A percentile compares a stretch with the other conserved stretches of the same genome.
These are phyloP conservation scores for Poecile atricapillus DNA, from an alignment of 2,113 vertebrate genomes.

Conservation along the genomic window DNA sequence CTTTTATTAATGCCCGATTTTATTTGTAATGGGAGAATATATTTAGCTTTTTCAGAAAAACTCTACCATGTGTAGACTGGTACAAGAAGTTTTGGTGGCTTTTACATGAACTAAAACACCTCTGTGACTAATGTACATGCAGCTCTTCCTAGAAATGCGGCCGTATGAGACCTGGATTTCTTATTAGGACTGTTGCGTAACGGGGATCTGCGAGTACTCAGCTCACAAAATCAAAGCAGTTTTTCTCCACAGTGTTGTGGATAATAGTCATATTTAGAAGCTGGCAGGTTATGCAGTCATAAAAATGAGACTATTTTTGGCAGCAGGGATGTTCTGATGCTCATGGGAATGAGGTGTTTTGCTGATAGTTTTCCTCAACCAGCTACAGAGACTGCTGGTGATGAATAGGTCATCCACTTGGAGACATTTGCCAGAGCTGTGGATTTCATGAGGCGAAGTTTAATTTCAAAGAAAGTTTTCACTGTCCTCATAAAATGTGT, in stretches of 20 bases:
- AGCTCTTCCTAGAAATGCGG: neutral
- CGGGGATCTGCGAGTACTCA: neutral
- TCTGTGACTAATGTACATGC: neutral
- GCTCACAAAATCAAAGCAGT: conserved; percentile 9
- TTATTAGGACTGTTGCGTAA: neutral
- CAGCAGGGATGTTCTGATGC: neutral
- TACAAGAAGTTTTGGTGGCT: neutral
- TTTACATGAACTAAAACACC: neutral
- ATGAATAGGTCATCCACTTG: conserved; percentile 15
- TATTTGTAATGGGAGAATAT: neutral
- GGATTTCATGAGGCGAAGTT: neutral
- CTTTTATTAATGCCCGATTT: neutral
- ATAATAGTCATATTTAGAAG: conserved; percentile 1
- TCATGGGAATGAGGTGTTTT: conserved; percentile 1
- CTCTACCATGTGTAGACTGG: neutral
- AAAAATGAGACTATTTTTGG: conserved; percentile 40
- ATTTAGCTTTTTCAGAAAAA: neutral
- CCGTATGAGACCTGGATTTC: neutral
- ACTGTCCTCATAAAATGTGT: neutral
- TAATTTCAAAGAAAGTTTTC: conserved; percentile 24
- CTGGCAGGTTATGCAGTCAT: neutral
- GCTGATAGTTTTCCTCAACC: conserved; percentile 25
- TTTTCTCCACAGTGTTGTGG: neutral
- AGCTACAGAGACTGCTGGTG: neutral
- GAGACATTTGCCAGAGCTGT: neutral